Evolutionary conservation across 2,888 invertebrate species (phyloP).

Genomic region (Pseudococcus longispinus): DNA sequence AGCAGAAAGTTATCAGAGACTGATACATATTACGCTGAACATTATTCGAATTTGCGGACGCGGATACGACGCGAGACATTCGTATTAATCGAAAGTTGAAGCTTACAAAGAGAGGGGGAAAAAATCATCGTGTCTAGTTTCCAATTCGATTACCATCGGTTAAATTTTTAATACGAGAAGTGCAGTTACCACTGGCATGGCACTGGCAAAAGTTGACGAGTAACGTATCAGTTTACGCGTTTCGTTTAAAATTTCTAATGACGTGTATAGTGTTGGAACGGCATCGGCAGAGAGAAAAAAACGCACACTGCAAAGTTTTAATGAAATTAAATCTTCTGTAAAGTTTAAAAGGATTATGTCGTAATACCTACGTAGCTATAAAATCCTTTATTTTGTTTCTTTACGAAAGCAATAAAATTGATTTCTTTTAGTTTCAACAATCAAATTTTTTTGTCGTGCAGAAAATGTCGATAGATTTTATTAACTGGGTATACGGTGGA

Average conservation of each 20-base stretch:
- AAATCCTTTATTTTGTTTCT: conserved; percentile 28
- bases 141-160: background rate
- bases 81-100: background rate
- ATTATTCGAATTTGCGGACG: background rate
- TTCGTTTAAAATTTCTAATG: background rate
- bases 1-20: background rate
- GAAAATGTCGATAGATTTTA: background rate
- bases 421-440: conserved; percentile 24
- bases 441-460: background rate
- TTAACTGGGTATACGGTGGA: background rate
- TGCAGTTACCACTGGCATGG: background rate
- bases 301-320: background rate
- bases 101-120: background rate
- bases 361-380: conserved; percentile 4
- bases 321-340: conserved; percentile 15
- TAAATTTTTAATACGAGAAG: background rate
- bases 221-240: background rate
- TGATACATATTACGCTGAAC: background rate
- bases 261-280: background rate
- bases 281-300: background rate
- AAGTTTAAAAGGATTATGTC: conserved; percentile 29
- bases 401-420: conserved; percentile 28
- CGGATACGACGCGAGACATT: background rate
- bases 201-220: background rate
- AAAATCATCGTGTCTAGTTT: background rate